These are phyloP conservation scores for Platyrinchus mystaceus DNA, from an alignment of 2,797 vertebrate species.

Conservation along the genomic window DNA sequence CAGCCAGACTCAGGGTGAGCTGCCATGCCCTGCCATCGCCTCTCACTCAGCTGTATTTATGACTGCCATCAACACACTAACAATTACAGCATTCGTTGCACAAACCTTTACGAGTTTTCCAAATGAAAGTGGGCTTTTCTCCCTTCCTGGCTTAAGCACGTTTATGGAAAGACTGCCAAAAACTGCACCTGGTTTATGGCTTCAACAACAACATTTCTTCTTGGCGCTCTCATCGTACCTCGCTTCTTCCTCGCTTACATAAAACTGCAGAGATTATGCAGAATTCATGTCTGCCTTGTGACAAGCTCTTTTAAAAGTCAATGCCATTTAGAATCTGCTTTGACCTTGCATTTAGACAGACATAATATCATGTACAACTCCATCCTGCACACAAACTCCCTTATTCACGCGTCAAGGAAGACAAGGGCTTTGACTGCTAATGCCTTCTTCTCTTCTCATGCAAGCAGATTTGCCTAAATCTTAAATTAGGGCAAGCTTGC, in stretches of 20 bases:
- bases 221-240: neutral
- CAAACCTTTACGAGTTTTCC: neutral
- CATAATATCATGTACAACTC: neutral
- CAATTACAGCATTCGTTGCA: neutral
- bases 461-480: neutral
- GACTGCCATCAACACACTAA: neutral
- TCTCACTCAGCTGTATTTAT: neutral
- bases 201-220: neutral
- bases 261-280: conserved; percentile 20
- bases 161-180: neutral
- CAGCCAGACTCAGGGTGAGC: neutral
- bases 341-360: conserved; percentile 44
- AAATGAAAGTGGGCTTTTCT: neutral
- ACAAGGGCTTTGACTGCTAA: conserved; percentile 10
- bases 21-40: neutral
- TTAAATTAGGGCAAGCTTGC: neutral
- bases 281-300: conserved; percentile 2
- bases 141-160: neutral
- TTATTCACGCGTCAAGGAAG: neutral
- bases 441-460: neutral
- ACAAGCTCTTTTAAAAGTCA: conserved; percentile 39
- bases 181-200: neutral
- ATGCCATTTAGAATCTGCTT: conserved; percentile 7
- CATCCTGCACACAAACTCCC: conserved; percentile 5
- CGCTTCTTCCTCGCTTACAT: neutral